These are phyloP conservation scores for Prochilodus magdalenae DNA, from an alignment of 2,113 vertebrate species.

Conservation along the genomic window DNA sequence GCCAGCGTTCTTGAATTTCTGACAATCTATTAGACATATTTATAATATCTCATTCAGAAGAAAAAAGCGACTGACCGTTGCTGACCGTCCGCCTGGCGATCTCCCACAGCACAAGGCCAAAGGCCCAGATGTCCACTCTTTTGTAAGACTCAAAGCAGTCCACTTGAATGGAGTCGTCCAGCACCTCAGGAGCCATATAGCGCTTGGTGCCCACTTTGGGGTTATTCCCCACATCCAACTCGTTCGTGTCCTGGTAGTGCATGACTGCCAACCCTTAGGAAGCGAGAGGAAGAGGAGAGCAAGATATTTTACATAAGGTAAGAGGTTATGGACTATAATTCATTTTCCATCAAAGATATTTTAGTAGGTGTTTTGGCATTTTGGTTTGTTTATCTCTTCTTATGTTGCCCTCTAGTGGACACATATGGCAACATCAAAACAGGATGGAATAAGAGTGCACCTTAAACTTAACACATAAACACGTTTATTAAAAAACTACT, in stretches of 20 bases:
- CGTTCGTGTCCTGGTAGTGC: slow-evolving; percentile 98
- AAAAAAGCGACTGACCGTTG: slow-evolving; percentile 80
- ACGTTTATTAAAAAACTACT: background rate
- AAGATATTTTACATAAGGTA: background rate
- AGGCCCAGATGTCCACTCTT: slow-evolving; percentile 96
- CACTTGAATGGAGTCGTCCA: slow-evolving; percentile 95
- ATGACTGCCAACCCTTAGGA: slow-evolving; percentile 92
- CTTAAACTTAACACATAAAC: background rate
- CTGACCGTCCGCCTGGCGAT: slow-evolving; percentile 94
- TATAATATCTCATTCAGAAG: background rate
- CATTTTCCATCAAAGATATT: background rate
- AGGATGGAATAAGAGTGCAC: background rate
- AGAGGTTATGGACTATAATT: background rate
- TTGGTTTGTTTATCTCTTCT: background rate
- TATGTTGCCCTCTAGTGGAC: slow-evolving; percentile 12
- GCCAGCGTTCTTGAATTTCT: background rate
- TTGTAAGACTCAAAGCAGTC: slow-evolving; percentile 98
- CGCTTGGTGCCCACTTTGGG: slow-evolving; percentile 97
- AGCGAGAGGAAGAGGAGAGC: slow-evolving; percentile 38
- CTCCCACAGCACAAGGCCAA: slow-evolving; percentile 98
- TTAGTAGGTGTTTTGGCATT: background rate
- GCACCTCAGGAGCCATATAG: slow-evolving; percentile 97
- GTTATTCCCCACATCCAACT: slow-evolving; percentile 96
- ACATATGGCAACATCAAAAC: background rate
- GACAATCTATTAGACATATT: background rate